A percentile compares a stretch with the other conserved stretches of the same genome.
Conservation (phyloP, 2,113 vertebrate species). For the Pagrus major region DNA sequence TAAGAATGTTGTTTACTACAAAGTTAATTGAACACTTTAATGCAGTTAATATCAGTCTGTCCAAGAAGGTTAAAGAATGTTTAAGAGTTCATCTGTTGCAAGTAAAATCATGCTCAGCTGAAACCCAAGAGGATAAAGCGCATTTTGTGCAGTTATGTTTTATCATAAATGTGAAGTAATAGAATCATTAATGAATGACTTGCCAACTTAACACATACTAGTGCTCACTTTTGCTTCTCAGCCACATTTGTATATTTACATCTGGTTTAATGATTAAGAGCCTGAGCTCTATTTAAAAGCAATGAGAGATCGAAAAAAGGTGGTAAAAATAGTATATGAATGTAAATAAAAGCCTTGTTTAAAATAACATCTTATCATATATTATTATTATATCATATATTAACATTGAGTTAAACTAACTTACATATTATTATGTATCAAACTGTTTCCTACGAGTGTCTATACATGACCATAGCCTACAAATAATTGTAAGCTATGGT, state of each 20-base stretch:
- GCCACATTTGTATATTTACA: not conserved
- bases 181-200: not conserved
- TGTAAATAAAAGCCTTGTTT: too few species aligned
- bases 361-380: too few species aligned
- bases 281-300: too few species aligned
- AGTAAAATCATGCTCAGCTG: not conserved
- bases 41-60: not conserved
- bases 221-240: not conserved
- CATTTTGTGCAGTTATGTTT: not conserved
- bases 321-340: too few species aligned
- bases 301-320: too few species aligned
- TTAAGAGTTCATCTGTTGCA: not conserved
- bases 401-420: too few species aligned
- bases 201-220: not conserved
- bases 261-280: not conserved
- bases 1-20: constrained; percentile 28
- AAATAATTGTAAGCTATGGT: not conserved
- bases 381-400: too few species aligned
- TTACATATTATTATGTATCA: too few species aligned
- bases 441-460: too few species aligned
- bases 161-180: not conserved
- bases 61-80: not conserved
- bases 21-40: not conserved
- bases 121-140: not conserved
- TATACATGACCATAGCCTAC: too few species aligned